Percentiles rank a stretch among this genome's conserved stretches.
Evolutionary conservation across 2,888 invertebrate genomes (phyloP).

Genomic region (Spilosoma lubricipeda): DNA sequence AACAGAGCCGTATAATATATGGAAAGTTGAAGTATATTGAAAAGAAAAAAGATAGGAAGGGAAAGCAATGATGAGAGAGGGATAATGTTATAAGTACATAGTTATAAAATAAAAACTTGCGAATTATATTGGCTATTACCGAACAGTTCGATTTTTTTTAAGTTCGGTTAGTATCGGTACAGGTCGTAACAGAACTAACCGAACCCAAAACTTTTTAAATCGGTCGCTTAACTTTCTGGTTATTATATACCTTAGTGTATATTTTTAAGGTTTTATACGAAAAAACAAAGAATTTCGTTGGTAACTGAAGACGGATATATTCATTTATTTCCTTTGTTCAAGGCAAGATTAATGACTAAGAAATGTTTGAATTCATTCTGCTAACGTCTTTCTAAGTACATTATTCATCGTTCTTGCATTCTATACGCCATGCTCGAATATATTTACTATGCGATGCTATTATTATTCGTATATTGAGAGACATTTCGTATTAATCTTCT

Average conservation of each 20-base stretch:
- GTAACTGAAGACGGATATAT: slow-evolving; percentile 23
- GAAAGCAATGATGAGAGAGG: too few relatives aligned
- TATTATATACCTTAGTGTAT: neutral
- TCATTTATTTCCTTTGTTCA: slow-evolving; percentile 25
- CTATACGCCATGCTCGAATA: slow-evolving; percentile 15
- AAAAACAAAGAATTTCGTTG: slow-evolving; percentile 26
- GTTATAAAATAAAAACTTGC: too few relatives aligned
- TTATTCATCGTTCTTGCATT: slow-evolving; percentile 32
- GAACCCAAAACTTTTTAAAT: neutral
- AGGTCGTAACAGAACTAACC: neutral
- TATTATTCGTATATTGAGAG: slow-evolving; percentile 4
- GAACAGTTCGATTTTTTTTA: neutral
- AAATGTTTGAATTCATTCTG: slow-evolving; percentile 29
- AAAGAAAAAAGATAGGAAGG: too few relatives aligned
- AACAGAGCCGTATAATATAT: too few relatives aligned
- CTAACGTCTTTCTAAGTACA: slow-evolving; percentile 32
- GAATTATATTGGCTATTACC: neutral
- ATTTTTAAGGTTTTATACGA: slow-evolving; percentile 8
- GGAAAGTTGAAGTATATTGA: too few relatives aligned
- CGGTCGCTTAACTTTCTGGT: neutral
- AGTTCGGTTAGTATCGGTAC: too few relatives aligned
- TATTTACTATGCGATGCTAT: slow-evolving; percentile 14
- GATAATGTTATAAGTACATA: too few relatives aligned
- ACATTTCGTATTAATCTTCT: neutral
- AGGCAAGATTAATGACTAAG: slow-evolving; percentile 29